A percentile compares a stretch with the other conserved stretches of the same genome.
Evolutionary conservation across 2,797 vertebrate species (phyloP).

Genomic region (Ciconia nigra): DNA sequence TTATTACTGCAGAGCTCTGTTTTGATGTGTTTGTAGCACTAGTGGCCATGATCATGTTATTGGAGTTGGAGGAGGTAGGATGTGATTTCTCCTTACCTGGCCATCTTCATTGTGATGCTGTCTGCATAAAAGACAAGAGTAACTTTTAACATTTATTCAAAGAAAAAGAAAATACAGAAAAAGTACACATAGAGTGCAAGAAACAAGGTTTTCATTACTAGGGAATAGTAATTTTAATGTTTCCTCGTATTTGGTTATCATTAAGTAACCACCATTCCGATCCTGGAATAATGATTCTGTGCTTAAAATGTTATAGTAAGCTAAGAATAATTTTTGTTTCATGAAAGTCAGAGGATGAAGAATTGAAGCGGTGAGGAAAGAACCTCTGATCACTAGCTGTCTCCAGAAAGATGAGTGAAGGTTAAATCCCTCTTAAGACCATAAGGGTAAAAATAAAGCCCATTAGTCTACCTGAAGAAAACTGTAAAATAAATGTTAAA

Average conservation of each 20-base stretch:
- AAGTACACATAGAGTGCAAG: neutral
- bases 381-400: neutral
- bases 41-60: neutral
- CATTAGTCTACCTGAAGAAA: neutral
- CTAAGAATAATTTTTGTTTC: neutral
- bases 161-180: neutral
- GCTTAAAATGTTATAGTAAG: neutral
- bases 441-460: neutral
- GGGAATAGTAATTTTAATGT: neutral
- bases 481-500: neutral
- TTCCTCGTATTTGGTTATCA: neutral
- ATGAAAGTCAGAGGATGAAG: neutral
- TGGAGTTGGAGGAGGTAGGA: neutral
- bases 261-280: neutral
- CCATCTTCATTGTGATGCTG: neutral
- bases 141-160: neutral
- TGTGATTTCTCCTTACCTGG: neutral
- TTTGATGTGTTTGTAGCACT: neutral
- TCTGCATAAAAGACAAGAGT: neutral
- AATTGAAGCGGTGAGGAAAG: neutral
- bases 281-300: neutral
- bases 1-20: neutral
- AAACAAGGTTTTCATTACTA: neutral
- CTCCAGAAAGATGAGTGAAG: neutral
- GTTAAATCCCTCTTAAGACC: neutral